These are phyloP conservation scores for Anorthoa munda DNA, from an alignment of 2,888 invertebrate genomes.

Conservation along the genomic window DNA sequence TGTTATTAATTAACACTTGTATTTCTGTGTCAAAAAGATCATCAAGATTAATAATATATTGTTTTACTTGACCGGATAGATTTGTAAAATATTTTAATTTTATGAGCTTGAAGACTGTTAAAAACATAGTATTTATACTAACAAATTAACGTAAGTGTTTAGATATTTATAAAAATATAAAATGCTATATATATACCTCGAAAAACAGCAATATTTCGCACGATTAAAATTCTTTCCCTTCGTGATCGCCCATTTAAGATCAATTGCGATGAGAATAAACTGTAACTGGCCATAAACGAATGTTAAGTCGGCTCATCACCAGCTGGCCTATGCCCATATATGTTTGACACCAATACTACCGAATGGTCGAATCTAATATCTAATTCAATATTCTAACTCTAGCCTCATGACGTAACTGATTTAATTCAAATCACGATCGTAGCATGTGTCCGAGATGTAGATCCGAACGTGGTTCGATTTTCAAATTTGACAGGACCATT, in stretches of 20 bases:
- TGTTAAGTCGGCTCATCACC: slow-evolving; percentile 45
- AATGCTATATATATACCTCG: neutral
- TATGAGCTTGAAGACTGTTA: neutral
- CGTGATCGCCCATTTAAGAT: slow-evolving; percentile 13
- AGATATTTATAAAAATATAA: slow-evolving; percentile 7
- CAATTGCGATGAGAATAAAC: slow-evolving; percentile 26
- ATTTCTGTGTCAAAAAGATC: slow-evolving; percentile 5
- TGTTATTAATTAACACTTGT: slow-evolving; percentile 1
- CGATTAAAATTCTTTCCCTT: slow-evolving; percentile 6
- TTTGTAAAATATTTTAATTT: slow-evolving; percentile 13
- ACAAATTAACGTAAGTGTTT: neutral
- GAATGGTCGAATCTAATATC: slow-evolving; percentile 31
- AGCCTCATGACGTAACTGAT: slow-evolving; percentile 51
- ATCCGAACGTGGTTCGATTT: slow-evolving; percentile 46
- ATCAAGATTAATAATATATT: slow-evolving; percentile 22
- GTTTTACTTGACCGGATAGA: neutral
- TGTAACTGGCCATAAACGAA: slow-evolving; percentile 14
- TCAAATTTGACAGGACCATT: slow-evolving; percentile 26
- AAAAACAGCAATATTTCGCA: neutral
- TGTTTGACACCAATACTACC: slow-evolving; percentile 49
- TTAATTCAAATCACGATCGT: slow-evolving; percentile 57
- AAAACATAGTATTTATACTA: neutral
- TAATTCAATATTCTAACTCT: slow-evolving; percentile 53
- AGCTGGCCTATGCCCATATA: slow-evolving; percentile 37
- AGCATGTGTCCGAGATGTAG: slow-evolving; percentile 37